Conservation (phyloP, 2,888 invertebrate species). For the Coremacera marginata region DNA sequence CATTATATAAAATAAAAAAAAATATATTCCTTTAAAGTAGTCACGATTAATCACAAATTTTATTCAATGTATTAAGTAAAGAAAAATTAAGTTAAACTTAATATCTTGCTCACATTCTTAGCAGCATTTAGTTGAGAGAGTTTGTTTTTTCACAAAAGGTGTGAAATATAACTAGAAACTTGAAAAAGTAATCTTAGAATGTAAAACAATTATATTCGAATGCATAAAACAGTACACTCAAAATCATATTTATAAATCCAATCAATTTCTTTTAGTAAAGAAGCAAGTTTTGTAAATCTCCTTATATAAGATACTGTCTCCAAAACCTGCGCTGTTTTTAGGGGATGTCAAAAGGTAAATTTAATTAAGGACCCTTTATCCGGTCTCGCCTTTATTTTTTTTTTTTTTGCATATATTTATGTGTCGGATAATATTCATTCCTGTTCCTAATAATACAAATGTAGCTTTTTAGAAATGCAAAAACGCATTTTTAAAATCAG, state of each 20-base stretch:
- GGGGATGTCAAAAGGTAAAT: too few species aligned
- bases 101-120: not conserved
- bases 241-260: too few species aligned
- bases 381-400: too few species aligned
- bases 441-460: too few species aligned
- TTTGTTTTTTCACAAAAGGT: not conserved
- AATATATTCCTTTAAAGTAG: not conserved
- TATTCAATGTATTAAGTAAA: not conserved
- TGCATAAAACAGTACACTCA: too few species aligned
- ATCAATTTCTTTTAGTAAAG: not conserved
- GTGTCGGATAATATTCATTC: too few species aligned
- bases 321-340: too few species aligned
- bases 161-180: not conserved
- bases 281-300: not conserved
- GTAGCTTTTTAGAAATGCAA: too few species aligned
- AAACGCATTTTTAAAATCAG: too few species aligned
- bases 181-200: not conserved
- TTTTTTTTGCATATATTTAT: too few species aligned
- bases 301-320: not conserved
- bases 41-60: not conserved
- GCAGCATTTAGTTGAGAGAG: not conserved
- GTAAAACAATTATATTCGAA: not conserved
- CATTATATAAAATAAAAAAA: conserved; percentile 8
- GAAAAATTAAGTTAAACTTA: not conserved
- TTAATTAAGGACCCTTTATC: too few species aligned